Conservation (phyloP, 2,888 invertebrate genomes). For the Strigamia maritima region DNA sequence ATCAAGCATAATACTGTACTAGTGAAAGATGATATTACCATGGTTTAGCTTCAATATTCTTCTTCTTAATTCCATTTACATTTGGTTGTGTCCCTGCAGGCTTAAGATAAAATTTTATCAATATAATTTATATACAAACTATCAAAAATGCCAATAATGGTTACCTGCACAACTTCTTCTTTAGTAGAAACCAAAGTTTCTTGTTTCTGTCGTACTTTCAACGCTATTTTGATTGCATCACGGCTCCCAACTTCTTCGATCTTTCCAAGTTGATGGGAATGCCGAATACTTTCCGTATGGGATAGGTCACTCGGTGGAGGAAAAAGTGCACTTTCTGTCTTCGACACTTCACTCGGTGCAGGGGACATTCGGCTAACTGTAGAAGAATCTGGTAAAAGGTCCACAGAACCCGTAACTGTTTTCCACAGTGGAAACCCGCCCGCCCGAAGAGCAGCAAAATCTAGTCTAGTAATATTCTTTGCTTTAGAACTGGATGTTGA, state of each 20-base stretch:
- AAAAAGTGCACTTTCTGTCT: slow-evolving; percentile 47
- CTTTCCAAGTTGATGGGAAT: slow-evolving; percentile 45
- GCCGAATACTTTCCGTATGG: slow-evolving; percentile 47
- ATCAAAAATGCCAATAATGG: background rate
- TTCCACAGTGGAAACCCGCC: slow-evolving; percentile 46
- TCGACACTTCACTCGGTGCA: slow-evolving; percentile 48
- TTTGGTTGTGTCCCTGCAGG: slow-evolving; percentile 28
- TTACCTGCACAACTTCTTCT: slow-evolving; percentile 12
- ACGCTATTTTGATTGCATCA: slow-evolving; percentile 42
- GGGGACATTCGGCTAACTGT: slow-evolving; percentile 48
- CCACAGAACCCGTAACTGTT: slow-evolving; percentile 45
- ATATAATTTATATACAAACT: background rate
- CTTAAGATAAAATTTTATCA: slow-evolving; percentile 8
- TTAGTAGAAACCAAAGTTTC: slow-evolving; percentile 43
- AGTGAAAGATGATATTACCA: background rate
- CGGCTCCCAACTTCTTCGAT: slow-evolving; percentile 45
- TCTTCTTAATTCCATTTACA: background rate
- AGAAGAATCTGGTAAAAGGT: slow-evolving; percentile 46
- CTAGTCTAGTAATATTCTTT: slow-evolving; percentile 41
- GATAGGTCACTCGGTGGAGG: slow-evolving; percentile 48
- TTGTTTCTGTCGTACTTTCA: slow-evolving; percentile 43
- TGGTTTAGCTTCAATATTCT: background rate
- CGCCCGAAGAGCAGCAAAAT: slow-evolving; percentile 17
- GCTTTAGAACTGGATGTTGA: slow-evolving; percentile 24
- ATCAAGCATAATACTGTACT: too few species aligned